Percentiles rank a stretch among this genome's conserved stretches.
Conservation (phyloP, 2,113 vertebrate genomes). For the Microcebus tavaratra region DNA sequence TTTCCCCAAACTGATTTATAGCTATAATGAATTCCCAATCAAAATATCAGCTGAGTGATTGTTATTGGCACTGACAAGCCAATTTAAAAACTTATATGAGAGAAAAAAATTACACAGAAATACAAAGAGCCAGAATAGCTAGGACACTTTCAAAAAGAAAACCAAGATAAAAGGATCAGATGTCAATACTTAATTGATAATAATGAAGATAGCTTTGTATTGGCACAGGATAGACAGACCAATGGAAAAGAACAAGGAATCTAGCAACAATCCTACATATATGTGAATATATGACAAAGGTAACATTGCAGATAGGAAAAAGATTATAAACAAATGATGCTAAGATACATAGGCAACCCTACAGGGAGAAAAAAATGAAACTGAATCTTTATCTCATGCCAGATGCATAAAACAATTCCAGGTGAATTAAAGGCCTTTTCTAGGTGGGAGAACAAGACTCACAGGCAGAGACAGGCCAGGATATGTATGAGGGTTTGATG, state of each 20-base stretch:
- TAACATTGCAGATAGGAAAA: neutral
- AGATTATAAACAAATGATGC: neutral
- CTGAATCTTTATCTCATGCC: neutral
- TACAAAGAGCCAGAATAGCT: neutral
- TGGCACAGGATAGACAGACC: neutral
- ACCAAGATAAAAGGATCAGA: neutral
- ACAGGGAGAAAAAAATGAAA: neutral
- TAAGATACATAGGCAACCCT: neutral
- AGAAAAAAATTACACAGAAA: neutral
- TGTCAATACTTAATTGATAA: neutral
- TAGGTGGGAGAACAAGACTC: neutral
- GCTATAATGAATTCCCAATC: neutral
- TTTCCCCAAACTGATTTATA: neutral
- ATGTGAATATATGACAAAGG: neutral
- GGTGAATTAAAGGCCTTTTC: neutral
- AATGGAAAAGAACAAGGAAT: neutral
- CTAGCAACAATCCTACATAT: neutral
- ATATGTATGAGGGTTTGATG: fast-evolving
- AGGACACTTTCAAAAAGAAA: neutral
- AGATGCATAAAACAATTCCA: neutral
- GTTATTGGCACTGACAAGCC: neutral
- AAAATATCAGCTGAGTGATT: neutral
- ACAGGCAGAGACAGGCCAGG: neutral
- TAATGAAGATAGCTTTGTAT: neutral
- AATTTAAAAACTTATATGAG: neutral